Evolutionary conservation across 2,888 invertebrate species (phyloP), one percentile per base, ranked within the genome.

Genomic region (Ceramica pisi): DNA sequence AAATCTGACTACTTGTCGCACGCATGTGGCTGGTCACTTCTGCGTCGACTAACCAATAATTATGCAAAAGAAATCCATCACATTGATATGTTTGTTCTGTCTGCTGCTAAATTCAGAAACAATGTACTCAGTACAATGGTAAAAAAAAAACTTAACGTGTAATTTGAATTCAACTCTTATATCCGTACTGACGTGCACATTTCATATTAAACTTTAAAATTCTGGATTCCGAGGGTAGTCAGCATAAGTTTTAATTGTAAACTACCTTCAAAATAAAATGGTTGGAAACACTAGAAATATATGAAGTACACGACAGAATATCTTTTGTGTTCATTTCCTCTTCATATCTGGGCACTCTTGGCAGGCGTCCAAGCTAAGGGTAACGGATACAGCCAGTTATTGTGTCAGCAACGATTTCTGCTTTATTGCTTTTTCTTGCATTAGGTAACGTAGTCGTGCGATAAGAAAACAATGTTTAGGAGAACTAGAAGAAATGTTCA

Each of bases 341-440:
- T 79, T 84, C 80, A 86, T 88, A 88, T 84, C 82, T 81, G 67
- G 72, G 64, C 76, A 71, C 71, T 82, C 71, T 77, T 89, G 89
- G 89, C 88, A 65, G 46, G 35, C 35, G 38, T 73, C 89, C 88
- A 89, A 84, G 48, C 26, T 69, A 51, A 67, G 74, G 71, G 78
- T 75, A 61, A 68, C 72, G 81, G 85, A 85, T 85, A 82, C 69
- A 66, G 75, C 70, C 71, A 81, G 82, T 80, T 79, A 77, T 75
- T 82, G 79, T 73, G 75, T 77, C 76, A 74, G 75, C 72, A 71
- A 57, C 23, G 56, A 81, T 79, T 72, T 70, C 66, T 71, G 73
- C 41, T 69, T 55, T 64, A 51, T 64, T 51, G 60, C 62, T 51
- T 60, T 66, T 69, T 70, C 64, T 65, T 56, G 10, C 53, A 38